Base-by-base conservation (phyloP, 2,888 invertebrate species). In the Gymnoscelis rufifasciata region DNA sequence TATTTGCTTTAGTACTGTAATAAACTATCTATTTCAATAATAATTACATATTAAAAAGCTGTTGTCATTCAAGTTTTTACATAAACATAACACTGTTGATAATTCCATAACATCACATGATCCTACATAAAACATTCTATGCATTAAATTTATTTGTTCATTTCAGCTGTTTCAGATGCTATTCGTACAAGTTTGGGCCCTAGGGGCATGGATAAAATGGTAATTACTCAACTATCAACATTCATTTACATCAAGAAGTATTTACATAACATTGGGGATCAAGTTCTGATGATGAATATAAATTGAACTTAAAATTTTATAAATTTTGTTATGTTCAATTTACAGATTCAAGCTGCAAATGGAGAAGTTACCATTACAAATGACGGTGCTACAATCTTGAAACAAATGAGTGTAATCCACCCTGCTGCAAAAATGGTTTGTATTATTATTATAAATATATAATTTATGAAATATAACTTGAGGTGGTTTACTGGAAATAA, bases 171-270 rank as follows among this genome's bases (percentile, higher is more conserved):
- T 43, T 96, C 98, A 56, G 97, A 98, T 96, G 98, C 99, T 8
- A 96, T 99, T 68, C 93, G 99, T 52, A 99, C 99, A 8, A 98
- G 98, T 87, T 90, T 99, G 82, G 99, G 99, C 3, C 99, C 99
- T 12, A 92, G 97, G 62, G 99, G 99, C 54, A 99, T 99, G 99
- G 99, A 99, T 77, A 99, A 99, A 91, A 99, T 99, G 99, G 95
- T 96, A 90, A 79, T 29, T 33, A 27, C 31, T 35, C 3, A 4
- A 3, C 11, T 7, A 19, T 14, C 14, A 5, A 8, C 7, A 30
- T 7, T 30, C 8, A 1, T 30, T 30, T 12, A n/a, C n/a, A 8
- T 30, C 7, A 8, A 30, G 7, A 7, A 4, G 12, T 7, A 11
- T 28, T 26, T 3, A 26, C 3, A 3, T 26, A 28, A 7, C 11